Base-by-base conservation (phyloP, 2,888 invertebrate species). In the Tachina lurida region DNA sequence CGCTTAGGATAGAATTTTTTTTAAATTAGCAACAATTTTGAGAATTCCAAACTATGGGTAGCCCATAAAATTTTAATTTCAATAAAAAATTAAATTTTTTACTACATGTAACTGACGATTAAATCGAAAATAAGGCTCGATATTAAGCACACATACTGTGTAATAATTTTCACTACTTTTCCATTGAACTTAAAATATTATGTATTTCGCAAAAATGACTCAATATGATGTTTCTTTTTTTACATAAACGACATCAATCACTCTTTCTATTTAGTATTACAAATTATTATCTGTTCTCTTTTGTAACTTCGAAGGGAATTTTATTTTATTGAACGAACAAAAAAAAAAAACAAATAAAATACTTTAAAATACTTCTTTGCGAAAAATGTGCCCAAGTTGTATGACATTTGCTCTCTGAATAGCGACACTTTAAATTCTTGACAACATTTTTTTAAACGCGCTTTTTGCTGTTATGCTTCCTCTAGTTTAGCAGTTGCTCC, bases 381-480 rank as follows among this genome's bases (percentile, higher is more conserved):
- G 31, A 17, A 43, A 86, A 86, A 79, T 84, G 77, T 76, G 80
- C 84, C 62, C 82, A 71, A 84, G 82, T 67, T 80, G 71, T 71
- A 68, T 82, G 82, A 84, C 85, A 84, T 87, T 87, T 87, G 87
- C 81, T 84, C 85, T 86, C 85, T 85, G 70, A 84, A 71, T 79
- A 62, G 84, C 85, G 78, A 74, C 68, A 70, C 84, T 82, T 83
- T 83, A 79, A 86, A 86, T 86, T 86, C 83, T 76, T 75, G 65
- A 86, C 86, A 86, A 79, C 75, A 86, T 82, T 79, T 86, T 70
- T 73, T 83, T 47, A 63, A 70, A 58, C 49, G 54, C 58, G 58
- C 52, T 75, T 65, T 65, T 79, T 75, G 70, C 47, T 22, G 9
- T 13, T 15, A 45, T 67, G 9, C 47, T 19, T 47, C 47, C 56